A percentile compares a stretch with the other conserved stretches of the same genome.
phyloP scores from a whole-genome alignment of 2,797 vertebrate genomes.

The Neoniphon sammara region DNA sequence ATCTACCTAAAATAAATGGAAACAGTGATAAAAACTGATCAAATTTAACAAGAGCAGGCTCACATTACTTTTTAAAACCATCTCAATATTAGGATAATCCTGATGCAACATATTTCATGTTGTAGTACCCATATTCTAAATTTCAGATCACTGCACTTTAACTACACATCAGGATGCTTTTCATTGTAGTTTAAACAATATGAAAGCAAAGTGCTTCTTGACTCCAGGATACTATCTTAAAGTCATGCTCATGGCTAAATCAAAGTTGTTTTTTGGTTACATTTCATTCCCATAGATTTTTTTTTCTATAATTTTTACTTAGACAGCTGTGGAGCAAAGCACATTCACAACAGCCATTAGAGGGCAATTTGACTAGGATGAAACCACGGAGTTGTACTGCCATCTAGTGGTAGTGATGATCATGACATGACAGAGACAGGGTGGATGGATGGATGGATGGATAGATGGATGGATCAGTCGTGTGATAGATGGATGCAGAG shows the following conservation, averaged over 20 bases:
- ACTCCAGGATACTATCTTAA: no score
- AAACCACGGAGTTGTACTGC: conserved; percentile 73
- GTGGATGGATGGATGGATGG: background rate
- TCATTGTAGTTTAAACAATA: conserved; percentile 9
- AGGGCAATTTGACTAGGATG: conserved; percentile 13
- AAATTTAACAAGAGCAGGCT: background rate
- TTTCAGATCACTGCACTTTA: background rate
- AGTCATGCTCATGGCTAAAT: background rate
- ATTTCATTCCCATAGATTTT: conserved; percentile 19
- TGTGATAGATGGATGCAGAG: conserved; percentile 19
- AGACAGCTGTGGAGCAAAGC: conserved; percentile 52
- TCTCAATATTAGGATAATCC: background rate
- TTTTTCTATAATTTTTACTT: conserved; percentile 31
- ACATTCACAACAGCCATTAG: conserved; percentile 49
- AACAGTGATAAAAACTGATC: background rate
- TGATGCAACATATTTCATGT: background rate
- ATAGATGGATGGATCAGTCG: background rate
- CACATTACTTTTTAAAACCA: background rate
- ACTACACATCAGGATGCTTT: background rate
- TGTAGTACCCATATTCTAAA: background rate
- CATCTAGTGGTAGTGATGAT: conserved; percentile 75
- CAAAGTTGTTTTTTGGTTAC: conserved; percentile 10
- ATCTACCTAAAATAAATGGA: background rate
- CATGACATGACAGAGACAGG: conserved; percentile 8
- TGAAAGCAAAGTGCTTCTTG: background rate